Evolutionary conservation across 2,888 invertebrate genomes (phyloP).

Genomic region (Ephialtes manifestator): DNA sequence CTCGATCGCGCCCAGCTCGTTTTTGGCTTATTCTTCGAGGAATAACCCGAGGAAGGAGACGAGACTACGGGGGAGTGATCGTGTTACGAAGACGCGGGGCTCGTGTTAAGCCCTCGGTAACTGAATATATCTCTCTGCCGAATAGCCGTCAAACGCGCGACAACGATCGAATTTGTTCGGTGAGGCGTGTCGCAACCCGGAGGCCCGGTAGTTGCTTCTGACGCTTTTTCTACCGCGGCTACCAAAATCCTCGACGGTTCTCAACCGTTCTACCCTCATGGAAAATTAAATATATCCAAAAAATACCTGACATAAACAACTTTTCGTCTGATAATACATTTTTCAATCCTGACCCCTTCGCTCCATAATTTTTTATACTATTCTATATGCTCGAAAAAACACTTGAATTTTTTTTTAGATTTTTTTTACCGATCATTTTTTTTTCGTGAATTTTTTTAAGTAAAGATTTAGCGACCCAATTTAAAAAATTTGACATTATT

Average conservation of each 20-base stretch:
- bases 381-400: no score
- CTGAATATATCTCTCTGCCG: conserved; percentile 81
- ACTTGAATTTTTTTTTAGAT: no score
- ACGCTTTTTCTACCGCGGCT: conserved; percentile 49
- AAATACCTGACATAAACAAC: no score
- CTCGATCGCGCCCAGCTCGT: conserved; percentile 69
- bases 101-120: conserved; percentile 81
- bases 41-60: conserved; percentile 55
- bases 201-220: conserved; percentile 59
- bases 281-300: no score
- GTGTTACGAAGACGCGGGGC: conserved; percentile 80
- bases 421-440: no score
- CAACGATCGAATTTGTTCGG: conserved; percentile 83
- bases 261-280: neutral
- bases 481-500: no score
- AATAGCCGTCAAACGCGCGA: conserved; percentile 83
- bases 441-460: no score
- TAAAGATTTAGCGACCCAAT: no score
- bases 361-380: no score
- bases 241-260: conserved; percentile 19
- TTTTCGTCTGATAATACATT: no score
- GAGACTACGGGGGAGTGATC: conserved; percentile 79
- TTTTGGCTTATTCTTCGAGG: conserved; percentile 46
- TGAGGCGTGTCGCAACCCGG: conserved; percentile 73
- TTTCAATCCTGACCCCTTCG: no score